Percentiles rank a stretch among this genome's conserved stretches.
phyloP scores from a whole-genome alignment of 2,888 invertebrate species.

The Scrobipalpa atriplicella region DNA sequence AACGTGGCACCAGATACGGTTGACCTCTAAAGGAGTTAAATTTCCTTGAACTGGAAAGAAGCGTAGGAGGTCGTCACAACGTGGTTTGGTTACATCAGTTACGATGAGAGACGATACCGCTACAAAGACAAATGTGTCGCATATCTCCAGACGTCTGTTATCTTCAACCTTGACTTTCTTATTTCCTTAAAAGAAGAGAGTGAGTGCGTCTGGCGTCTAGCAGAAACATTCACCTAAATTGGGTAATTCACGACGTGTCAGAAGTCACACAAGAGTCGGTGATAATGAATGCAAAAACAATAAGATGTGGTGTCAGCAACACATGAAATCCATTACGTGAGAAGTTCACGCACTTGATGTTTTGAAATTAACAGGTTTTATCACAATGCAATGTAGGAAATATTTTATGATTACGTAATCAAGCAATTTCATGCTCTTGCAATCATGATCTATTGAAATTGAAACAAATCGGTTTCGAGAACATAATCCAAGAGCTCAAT shows the following conservation, averaged over 20 bases:
- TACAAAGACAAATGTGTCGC: constrained; percentile 72
- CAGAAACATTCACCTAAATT: background rate
- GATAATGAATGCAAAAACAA: constrained; percentile 28
- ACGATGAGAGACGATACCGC: constrained; percentile 71
- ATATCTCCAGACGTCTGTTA: constrained; percentile 59
- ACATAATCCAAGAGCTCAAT: too few relatives aligned
- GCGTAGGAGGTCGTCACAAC: constrained; percentile 47
- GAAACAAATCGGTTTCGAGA: too few relatives aligned
- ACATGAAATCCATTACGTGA: constrained; percentile 20
- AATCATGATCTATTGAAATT: too few relatives aligned
- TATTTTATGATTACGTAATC: background rate
- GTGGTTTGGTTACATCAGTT: constrained; percentile 64
- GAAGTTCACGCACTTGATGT: constrained; percentile 4
- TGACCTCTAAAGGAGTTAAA: constrained; percentile 33
- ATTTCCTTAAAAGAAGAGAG: constrained; percentile 53
- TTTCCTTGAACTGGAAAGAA: constrained; percentile 4
- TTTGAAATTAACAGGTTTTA: constrained; percentile 6
- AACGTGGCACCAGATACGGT: constrained; percentile 51
- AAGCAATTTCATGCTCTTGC: too few relatives aligned
- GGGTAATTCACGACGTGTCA: constrained; percentile 7
- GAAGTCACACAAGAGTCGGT: constrained; percentile 24
- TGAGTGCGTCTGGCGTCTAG: constrained; percentile 32
- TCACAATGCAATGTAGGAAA: background rate
- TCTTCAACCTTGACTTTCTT: constrained; percentile 66
- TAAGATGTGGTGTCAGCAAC: constrained; percentile 4